Conservation (phyloP, 2,113 vertebrate species). For the Coptodon bakossiorum region DNA sequence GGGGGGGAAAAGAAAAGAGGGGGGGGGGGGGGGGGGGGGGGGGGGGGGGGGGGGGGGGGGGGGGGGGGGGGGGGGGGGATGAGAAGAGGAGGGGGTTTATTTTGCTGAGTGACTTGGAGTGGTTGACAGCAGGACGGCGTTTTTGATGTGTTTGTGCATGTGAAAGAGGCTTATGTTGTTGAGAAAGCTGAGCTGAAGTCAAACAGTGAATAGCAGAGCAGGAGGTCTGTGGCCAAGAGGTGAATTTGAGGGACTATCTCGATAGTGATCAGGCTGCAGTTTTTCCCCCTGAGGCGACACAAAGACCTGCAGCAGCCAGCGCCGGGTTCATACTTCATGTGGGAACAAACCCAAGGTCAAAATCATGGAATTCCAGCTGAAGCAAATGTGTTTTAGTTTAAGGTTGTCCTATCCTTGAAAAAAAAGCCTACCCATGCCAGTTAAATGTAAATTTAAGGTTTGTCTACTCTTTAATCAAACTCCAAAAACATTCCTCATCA, state of each 20-base stretch:
- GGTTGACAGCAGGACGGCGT: slow-evolving; percentile 19
- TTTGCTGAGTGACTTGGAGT: slow-evolving; percentile 26
- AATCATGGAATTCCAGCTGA: not conserved
- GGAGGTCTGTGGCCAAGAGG: not conserved
- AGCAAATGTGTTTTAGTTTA: not conserved
- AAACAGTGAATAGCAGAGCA: not conserved
- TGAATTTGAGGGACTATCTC: not conserved
- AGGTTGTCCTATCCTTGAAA: not conserved
- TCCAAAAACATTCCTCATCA: not conserved
- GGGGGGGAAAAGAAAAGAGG: too few species aligned
- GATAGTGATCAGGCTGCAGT: slow-evolving; percentile 46
- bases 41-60: not conserved
- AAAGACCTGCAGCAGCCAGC: not conserved
- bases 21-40: too few species aligned
- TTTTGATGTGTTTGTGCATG: slow-evolving; percentile 9
- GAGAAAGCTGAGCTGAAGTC: slow-evolving; percentile 4
- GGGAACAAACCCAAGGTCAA: not conserved
- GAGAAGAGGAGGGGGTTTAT: not conserved
- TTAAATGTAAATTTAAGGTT: not conserved
- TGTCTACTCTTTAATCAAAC: not conserved
- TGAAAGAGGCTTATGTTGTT: slow-evolving; percentile 5
- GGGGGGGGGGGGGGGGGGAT: too few species aligned
- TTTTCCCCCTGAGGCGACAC: slow-evolving; percentile 1
- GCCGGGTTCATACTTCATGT: not conserved
- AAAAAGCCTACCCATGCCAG: not conserved